A percentile compares a stretch with the other conserved stretches of the same genome.
These are phyloP conservation scores for Drosophila incognita DNA, from an alignment of 2,888 invertebrate species.

Conservation along the genomic window DNA sequence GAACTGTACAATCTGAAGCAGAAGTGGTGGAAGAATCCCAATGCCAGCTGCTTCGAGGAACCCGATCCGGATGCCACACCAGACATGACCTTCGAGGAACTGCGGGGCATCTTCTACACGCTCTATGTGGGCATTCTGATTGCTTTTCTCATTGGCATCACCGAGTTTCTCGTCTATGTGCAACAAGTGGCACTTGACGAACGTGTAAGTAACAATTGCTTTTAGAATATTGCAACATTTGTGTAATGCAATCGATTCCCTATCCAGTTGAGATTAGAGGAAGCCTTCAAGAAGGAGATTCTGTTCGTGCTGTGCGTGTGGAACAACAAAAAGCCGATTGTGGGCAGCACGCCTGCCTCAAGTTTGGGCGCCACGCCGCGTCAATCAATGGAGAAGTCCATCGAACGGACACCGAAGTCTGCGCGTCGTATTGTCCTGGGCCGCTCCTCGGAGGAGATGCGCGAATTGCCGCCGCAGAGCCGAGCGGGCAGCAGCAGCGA, in stretches of 20 bases:
- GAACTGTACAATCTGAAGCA: constrained; percentile 91
- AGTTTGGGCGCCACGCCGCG: constrained; percentile 71
- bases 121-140: constrained; percentile 90
- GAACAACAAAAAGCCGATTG: constrained; percentile 80
- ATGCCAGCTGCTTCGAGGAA: constrained; percentile 82
- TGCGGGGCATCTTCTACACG: constrained; percentile 96
- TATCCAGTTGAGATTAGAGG: constrained; percentile 63
- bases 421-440: constrained; percentile 54
- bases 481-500: constrained; percentile 12
- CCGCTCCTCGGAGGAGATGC: constrained; percentile 68
- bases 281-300: constrained; percentile 71
- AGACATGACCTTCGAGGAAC: constrained; percentile 86
- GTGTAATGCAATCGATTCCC: neutral
- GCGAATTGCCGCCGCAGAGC: constrained; percentile 50
- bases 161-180: constrained; percentile 94
- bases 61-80: constrained; percentile 59
- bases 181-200: constrained; percentile 91
- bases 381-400: constrained; percentile 64
- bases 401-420: constrained; percentile 68
- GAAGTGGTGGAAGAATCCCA: constrained; percentile 94
- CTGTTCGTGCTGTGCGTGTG: constrained; percentile 76
- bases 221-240: neutral
- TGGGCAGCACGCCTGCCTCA: constrained; percentile 56
- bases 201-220: constrained; percentile 86
- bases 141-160: constrained; percentile 90